A percentile compares a stretch with the other conserved stretches of the same genome.
These are phyloP conservation scores for Teleogryllus oceanicus DNA, from an alignment of 2,888 invertebrate genomes.

Conservation along the genomic window DNA sequence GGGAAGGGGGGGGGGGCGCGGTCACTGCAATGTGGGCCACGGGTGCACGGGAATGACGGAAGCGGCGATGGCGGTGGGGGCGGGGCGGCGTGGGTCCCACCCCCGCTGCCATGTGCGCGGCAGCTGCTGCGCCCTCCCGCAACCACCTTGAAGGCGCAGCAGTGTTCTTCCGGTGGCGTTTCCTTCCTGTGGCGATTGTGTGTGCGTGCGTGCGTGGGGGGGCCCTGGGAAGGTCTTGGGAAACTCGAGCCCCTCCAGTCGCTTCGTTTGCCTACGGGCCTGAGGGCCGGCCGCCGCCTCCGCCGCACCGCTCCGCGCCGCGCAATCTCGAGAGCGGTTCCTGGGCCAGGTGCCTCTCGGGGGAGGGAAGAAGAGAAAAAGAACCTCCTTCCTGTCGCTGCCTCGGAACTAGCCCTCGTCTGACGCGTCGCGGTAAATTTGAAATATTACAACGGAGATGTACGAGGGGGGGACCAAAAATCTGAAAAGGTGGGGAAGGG, in stretches of 20 bases:
- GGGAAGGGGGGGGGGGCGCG: background rate
- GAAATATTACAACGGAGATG: too few relatives aligned
- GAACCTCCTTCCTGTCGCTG: too few relatives aligned
- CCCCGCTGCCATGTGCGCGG: background rate
- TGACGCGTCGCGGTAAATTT: too few relatives aligned
- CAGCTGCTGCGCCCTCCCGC: background rate
- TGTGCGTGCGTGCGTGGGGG: background rate
- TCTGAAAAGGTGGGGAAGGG: too few relatives aligned
- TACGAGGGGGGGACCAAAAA: too few relatives aligned
- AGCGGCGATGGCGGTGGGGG: background rate
- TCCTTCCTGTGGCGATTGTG: background rate
- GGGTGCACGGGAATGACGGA: background rate
- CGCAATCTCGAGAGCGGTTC: too few relatives aligned
- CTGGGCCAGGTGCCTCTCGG: too few relatives aligned
- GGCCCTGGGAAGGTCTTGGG: background rate
- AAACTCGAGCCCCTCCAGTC: background rate
- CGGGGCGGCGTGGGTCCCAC: background rate
- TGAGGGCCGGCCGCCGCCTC: too few relatives aligned
- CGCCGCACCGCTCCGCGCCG: too few relatives aligned
- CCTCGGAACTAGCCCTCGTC: too few relatives aligned
- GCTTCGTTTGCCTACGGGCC: background rate
- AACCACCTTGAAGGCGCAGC: background rate
- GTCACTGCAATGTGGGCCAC: slow-evolving; percentile 1
- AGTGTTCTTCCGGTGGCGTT: background rate
- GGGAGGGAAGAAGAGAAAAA: too few relatives aligned